phyloP scores from a whole-genome alignment of 2,888 invertebrate species.

The Lobophora halterata region DNA sequence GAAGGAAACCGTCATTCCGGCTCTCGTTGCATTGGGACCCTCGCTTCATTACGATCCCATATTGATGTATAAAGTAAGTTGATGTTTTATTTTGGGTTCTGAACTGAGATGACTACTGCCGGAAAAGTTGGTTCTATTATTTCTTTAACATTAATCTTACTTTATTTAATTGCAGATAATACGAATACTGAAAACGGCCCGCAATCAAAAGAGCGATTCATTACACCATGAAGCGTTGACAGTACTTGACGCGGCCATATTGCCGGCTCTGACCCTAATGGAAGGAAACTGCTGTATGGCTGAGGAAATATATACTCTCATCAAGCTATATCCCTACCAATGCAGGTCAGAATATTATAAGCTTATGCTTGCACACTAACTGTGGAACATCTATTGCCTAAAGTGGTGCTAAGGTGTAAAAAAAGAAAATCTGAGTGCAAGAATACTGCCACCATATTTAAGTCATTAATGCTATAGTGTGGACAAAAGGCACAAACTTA shows the following conservation, averaged over 20 bases:
- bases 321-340: slow-evolving; percentile 93
- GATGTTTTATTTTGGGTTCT: too few relatives aligned
- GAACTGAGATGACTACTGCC: not conserved
- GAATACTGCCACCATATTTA: too few relatives aligned
- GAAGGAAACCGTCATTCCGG: slow-evolving; percentile 89
- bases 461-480: too few relatives aligned
- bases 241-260: slow-evolving; percentile 91
- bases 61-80: slow-evolving; percentile 89
- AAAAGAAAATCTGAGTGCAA: too few relatives aligned
- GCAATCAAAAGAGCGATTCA: slow-evolving; percentile 68
- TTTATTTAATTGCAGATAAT: too few relatives aligned
- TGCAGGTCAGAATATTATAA: slow-evolving; percentile 77
- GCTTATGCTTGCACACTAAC: too few relatives aligned
- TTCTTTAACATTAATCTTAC: too few relatives aligned
- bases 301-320: slow-evolving; percentile 96
- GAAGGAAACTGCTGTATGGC: slow-evolving; percentile 97
- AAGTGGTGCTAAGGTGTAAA: too few relatives aligned
- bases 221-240: slow-evolving; percentile 92
- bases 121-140: not conserved
- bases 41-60: slow-evolving; percentile 93
- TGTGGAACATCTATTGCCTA: too few relatives aligned
- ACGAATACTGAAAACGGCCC: slow-evolving; percentile 65
- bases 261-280: slow-evolving; percentile 95
- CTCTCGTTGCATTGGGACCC: slow-evolving; percentile 92
- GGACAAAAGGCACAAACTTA: too few relatives aligned